Evolutionary conservation across 2,888 invertebrate genomes (phyloP), one percentile per base, ranked within the genome.

Genomic region (Aporophyla lueneburgensis): DNA sequence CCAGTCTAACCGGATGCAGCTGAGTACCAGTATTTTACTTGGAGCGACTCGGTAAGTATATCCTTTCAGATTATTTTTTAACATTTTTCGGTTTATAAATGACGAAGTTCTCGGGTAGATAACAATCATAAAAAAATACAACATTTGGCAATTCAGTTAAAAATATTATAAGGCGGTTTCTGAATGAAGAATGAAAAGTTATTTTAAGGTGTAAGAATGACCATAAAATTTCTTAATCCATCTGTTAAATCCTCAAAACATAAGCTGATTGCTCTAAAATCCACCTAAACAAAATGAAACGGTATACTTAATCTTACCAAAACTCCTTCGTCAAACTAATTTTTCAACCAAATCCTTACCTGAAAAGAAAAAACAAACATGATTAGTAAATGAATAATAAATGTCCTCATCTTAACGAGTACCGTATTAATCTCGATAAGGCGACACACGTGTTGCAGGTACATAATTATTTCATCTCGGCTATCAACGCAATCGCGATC

Each of bases 301-400:
- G 19, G 14, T 2, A 27, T 63, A 70, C 14, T 27, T 67, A 76
- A 71, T 73, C 86, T 86, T 81, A 87, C 86, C 86, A 70, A 7
- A 24, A 43, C n/a, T 49, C 16, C 46, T 21, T 12, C n/a, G 33
- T 51, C 49, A 58, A 71, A 58, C 53, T 27, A 67, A 74, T 46
- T 69, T 21, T 19, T 54, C 16, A 49, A 59, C 5, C 21, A 72
- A 63, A 46, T 68, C 33, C 89, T 91, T 92, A 91, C 92, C 92
- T 91, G 89, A 69, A 91, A 91, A 85, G 71, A 80, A 77, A 83
- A 86, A 80, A 81, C 78, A 78, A 54, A 73, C 33, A 76, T 43
- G 33, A 80, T 86, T 80, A 86, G 62, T 40, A n/a, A 73, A 77
- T 71, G 27, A 65, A 79, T 76, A 71, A 77, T 75, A 72, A 77